Conservation (phyloP, 1,140 invertebrate species). For the Drosophila bocqueti region DNA sequence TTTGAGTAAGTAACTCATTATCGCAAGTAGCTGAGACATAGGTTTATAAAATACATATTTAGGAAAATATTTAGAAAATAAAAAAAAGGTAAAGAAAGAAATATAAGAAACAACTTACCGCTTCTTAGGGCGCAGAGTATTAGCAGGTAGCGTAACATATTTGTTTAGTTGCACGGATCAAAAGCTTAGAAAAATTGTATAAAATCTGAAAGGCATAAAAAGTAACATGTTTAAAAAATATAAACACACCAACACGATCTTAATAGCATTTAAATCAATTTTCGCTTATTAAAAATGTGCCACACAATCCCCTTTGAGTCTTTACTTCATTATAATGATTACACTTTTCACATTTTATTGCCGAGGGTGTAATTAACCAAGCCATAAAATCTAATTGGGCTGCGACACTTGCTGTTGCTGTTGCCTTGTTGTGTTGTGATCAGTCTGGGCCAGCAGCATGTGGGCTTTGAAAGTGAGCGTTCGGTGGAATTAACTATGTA, state of each 20-base stretch:
- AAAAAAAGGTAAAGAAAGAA: not conserved
- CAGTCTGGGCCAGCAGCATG: slow-evolving; percentile 24
- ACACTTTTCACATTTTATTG: slow-evolving; percentile 13
- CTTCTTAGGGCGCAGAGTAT: slow-evolving; percentile 45
- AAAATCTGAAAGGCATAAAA: slow-evolving; percentile 24
- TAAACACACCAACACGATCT: not conserved
- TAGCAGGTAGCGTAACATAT: slow-evolving; percentile 51
- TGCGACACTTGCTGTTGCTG: slow-evolving; percentile 30
- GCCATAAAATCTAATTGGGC: slow-evolving; percentile 25
- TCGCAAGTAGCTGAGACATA: slow-evolving; percentile 42
- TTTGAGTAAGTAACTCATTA: slow-evolving; percentile 72
- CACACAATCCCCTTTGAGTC: not conserved
- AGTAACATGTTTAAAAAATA: no score
- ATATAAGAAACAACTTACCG: slow-evolving; percentile 21
- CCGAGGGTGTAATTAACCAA: slow-evolving; percentile 15
- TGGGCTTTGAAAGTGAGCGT: slow-evolving; percentile 37
- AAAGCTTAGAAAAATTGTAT: slow-evolving; percentile 41
- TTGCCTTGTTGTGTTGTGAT: slow-evolving; percentile 12
- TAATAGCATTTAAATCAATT: not conserved
- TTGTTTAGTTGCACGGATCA: slow-evolving; percentile 23
- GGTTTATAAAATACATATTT: not conserved
- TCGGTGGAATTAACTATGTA: slow-evolving; percentile 30
- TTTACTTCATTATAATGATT: slow-evolving; percentile 1
- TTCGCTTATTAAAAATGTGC: not conserved
- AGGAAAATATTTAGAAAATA: not conserved